These are phyloP conservation scores for Gorsachius magnificus DNA, from an alignment of 2,797 vertebrate genomes.

Conservation along the genomic window DNA sequence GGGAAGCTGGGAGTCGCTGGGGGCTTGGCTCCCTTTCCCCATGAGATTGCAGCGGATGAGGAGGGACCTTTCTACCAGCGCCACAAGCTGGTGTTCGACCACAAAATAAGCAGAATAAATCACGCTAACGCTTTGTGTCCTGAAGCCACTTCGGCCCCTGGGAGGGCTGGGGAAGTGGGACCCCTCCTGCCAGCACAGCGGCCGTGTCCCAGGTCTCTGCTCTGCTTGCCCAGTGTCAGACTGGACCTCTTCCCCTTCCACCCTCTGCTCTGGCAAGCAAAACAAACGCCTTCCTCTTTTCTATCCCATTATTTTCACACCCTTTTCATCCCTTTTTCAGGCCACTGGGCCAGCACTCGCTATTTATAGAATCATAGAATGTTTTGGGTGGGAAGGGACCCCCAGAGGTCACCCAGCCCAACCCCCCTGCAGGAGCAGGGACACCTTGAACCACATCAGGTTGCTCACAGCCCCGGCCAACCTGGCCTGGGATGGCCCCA, in stretches of 20 bases:
- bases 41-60: background rate
- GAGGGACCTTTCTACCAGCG: background rate
- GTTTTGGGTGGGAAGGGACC: no score
- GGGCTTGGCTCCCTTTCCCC: background rate
- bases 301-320: background rate
- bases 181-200: background rate
- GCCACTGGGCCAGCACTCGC: accelerated
- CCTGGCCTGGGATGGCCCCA: no score
- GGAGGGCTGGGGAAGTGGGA: background rate
- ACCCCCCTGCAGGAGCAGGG: no score
- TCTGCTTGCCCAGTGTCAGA: background rate
- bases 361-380: background rate
- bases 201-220: background rate
- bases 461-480: no score
- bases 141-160: accelerated
- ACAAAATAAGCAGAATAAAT: background rate
- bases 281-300: background rate
- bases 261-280: background rate
- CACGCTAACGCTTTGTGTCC: accelerated
- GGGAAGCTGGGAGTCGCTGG: background rate
- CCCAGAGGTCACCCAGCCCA: no score
- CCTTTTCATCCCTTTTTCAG: background rate
- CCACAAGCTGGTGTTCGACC: background rate
- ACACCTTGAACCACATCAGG: no score
- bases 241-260: background rate